A percentile compares a stretch with the other conserved stretches of the same genome.
Evolutionary conservation across 2,888 invertebrate species (phyloP).

Genomic region (Drosophila merina): DNA sequence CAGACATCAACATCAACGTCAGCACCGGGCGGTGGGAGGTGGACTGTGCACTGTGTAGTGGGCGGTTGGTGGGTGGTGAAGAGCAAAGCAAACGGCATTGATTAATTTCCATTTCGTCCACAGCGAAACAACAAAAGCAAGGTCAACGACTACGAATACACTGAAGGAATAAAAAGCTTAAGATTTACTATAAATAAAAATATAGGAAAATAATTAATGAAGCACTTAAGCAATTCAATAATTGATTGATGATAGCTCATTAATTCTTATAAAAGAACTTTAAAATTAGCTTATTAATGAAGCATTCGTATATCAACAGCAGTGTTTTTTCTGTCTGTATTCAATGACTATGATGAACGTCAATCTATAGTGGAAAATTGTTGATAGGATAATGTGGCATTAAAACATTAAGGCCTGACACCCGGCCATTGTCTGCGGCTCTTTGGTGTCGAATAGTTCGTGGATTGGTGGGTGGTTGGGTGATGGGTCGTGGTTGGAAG

Average conservation of each 20-base stretch:
- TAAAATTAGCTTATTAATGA: too few species aligned
- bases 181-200: too few species aligned
- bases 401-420: conserved; percentile 66
- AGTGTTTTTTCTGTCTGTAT: not conserved
- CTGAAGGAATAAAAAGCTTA: not conserved
- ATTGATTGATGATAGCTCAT: too few species aligned
- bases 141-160: conserved; percentile 48
- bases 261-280: too few species aligned
- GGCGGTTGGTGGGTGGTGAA: conserved; percentile 5
- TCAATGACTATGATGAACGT: conserved; percentile 28
- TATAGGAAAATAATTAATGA: too few species aligned
- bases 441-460: conserved; percentile 24
- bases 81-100: conserved; percentile 70
- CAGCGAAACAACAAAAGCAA: conserved; percentile 52
- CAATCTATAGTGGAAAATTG: conserved; percentile 53
- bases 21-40: conserved; percentile 13
- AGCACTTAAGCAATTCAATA: too few species aligned
- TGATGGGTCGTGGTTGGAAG: not conserved
- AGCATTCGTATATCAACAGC: too few species aligned
- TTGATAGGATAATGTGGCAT: conserved; percentile 75
- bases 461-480: not conserved
- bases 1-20: conserved; percentile 47
- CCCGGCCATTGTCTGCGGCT: conserved; percentile 22
- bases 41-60: not conserved
- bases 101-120: conserved; percentile 70